Evolutionary conservation across 2,888 invertebrate species (phyloP), one percentile per base, ranked within the genome.

Genomic region (Buathra laborator): DNA sequence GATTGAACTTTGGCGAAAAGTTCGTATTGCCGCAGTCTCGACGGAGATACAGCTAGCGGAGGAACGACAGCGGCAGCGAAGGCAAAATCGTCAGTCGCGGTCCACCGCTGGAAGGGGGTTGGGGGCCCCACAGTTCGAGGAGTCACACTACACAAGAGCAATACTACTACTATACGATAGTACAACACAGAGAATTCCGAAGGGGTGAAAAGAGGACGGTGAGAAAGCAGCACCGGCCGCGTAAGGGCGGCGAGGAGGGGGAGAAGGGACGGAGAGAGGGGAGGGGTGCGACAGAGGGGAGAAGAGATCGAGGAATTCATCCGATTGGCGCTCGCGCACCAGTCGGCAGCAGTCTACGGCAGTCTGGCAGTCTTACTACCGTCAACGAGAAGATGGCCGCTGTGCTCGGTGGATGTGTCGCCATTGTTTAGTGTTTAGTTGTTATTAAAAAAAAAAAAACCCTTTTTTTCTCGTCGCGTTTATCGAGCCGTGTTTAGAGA

Each of bases 301-400:
- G 70, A 70, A 62, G 12, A 19, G 71, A 88, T 74, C 68, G 43
- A 71, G 62, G 68, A 82, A 87, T 83, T 86, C 85, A 83, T 89
- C 90, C 90, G 72, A 81, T 82, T 86, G 86, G 86, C 86, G 86
- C 87, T 85, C 80, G 87, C 86, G 82, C 84, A 89, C 87, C 87
- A 89, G 89, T 92, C 81, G 68, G 62, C 75, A 76, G 70, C 75
- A 56, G 24, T 48, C 37, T 48, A 56, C 51, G 81, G 62, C 64
- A 43, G 81, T 82, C 85, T 79, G 85, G 79, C 85, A 85, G 85
- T 83, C 80, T 81, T 79, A 83, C 90, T 90, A 91, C 93, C 92
- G 93, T 95, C 95, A 96, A 95, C 95, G 94, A 96, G 96, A 97
- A 97, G 96, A 97, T 97, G 97, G 97, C 97, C 96, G 97, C 96